Base-by-base conservation (phyloP, 2,797 vertebrate species). In the Aulostomus chinensis region DNA sequence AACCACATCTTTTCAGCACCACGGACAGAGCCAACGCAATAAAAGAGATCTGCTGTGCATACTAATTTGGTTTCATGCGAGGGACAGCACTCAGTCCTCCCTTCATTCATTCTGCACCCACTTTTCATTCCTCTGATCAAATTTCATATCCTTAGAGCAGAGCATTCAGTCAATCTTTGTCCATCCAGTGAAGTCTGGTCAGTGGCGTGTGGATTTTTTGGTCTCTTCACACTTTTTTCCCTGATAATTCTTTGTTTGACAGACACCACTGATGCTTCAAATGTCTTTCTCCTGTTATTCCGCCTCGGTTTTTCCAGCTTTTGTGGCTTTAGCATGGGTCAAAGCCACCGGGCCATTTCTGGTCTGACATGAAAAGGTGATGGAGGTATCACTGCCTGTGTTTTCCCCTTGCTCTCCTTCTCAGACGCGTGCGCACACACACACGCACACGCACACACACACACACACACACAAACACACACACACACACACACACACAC, bases 1-100 rank as follows among this genome's bases (percentile, higher is more conserved):
- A 76, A 73, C 75, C 54, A 70, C 59, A 46, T 81, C 68, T 71
- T 78, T 84, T 81, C 81, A 85, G 83, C 75, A 76, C 78, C 67
- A 55, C 0, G 53, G 83, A 74, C 81, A 78, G 78, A 38, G 63
- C 64, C 80, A 69, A 10, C n/a, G 70, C 70, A 63, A 83, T 79
- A 79, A 78, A 84, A 68, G 42, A 71, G 80, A 68, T 76, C 48
- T 61, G 67, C 56, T 54, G 62, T 32, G 68, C 63, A 73, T 81
- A 72, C 54, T 83, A 80, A 85, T 86, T 71, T 64, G 62, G 58
- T 61, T 64, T 39, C 52, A 58, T 63, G 68, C 51, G 31, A 55
- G 56, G 36, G 70, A 80, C 64, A 63, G 74, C 62, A 66, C 57
- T 76, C 73, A 57, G 60, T 70, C 52, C 39, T 34, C 16, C 35